Percentiles rank a stretch among this genome's conserved stretches.
Evolutionary conservation across 2,888 invertebrate species (phyloP).

Genomic region (Tinea pellionella): DNA sequence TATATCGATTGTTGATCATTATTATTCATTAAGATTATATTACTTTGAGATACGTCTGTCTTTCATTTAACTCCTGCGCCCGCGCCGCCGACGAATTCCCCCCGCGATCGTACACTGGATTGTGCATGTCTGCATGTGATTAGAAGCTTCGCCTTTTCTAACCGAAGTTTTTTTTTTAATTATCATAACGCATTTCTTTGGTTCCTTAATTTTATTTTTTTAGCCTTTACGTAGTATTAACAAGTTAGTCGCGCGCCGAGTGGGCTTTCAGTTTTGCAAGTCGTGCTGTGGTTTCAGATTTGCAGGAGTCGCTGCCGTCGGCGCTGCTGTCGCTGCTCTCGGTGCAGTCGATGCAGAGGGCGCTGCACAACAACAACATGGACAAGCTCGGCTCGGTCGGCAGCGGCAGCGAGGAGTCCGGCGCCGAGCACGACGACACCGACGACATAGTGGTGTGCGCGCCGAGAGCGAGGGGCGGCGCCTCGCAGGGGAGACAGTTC

Average conservation of each 20-base stretch:
- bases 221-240: slow-evolving; percentile 67
- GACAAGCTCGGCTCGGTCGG: slow-evolving; percentile 46
- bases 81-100: slow-evolving; percentile 21
- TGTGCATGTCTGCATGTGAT: slow-evolving; percentile 68
- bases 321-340: slow-evolving; percentile 60
- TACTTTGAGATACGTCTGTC: slow-evolving; percentile 15
- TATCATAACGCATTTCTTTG: slow-evolving; percentile 69
- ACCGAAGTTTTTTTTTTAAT: slow-evolving; percentile 50
- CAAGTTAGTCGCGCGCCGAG: slow-evolving; percentile 48
- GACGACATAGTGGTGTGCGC: slow-evolving; percentile 62
- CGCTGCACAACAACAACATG: slow-evolving; percentile 27
- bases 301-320: slow-evolving; percentile 54
- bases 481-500: slow-evolving; percentile 71
- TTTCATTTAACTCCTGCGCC: slow-evolving; percentile 34
- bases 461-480: slow-evolving; percentile 24
- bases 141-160: slow-evolving; percentile 69
- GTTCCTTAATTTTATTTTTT: slow-evolving; percentile 60
- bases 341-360: slow-evolving; percentile 41
- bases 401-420: slow-evolving; percentile 61
- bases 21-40: slow-evolving; percentile 4
- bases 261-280: slow-evolving; percentile 56
- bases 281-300: slow-evolving; percentile 52
- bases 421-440: slow-evolving; percentile 59
- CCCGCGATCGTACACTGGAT: slow-evolving; percentile 35
- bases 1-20: not conserved